Percentiles rank a stretch among this genome's conserved stretches.
Conservation (phyloP, 2,113 vertebrate species). For the Ornithorhynchus anatinus region DNA sequence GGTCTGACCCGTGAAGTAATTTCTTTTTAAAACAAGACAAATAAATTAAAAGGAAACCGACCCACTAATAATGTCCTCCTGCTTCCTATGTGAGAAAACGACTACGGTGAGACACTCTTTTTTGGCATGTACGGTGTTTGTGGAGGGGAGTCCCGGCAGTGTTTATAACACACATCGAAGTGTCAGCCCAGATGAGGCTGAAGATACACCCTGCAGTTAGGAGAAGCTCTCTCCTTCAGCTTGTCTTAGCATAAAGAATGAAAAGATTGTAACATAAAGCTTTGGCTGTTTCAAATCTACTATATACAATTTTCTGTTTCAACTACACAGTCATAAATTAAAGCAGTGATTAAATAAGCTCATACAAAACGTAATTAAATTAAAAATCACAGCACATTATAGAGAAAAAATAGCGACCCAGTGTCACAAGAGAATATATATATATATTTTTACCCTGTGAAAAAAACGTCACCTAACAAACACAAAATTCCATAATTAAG, state of each 20-base stretch:
- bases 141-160: slow-evolving; percentile 82
- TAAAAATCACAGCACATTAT: slow-evolving; percentile 88
- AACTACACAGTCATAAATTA: slow-evolving; percentile 96
- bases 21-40: slow-evolving; percentile 75
- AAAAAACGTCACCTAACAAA: slow-evolving; percentile 85
- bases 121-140: slow-evolving; percentile 80
- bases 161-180: slow-evolving; percentile 85
- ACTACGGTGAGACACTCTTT: slow-evolving; percentile 78
- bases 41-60: slow-evolving; percentile 79
- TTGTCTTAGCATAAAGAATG: slow-evolving; percentile 79
- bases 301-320: slow-evolving; percentile 91
- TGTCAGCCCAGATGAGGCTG: slow-evolving; percentile 82
- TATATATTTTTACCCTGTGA: slow-evolving; percentile 93
- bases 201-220: slow-evolving; percentile 80
- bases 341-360: slow-evolving; percentile 86
- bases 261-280: slow-evolving; percentile 89
- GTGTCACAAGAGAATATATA: slow-evolving; percentile 84
- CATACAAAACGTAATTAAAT: slow-evolving; percentile 92
- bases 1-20: slow-evolving; percentile 85
- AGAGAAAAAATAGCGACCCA: slow-evolving; percentile 86
- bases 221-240: slow-evolving; percentile 75
- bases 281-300: slow-evolving; percentile 83
- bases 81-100: slow-evolving; percentile 83
- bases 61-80: slow-evolving; percentile 74
- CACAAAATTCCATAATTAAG: slow-evolving; percentile 79